Percentiles rank a stretch among this genome's conserved stretches.
Conservation (phyloP, 2,888 invertebrate genomes). For the Caenorhabditis parvicauda region DNA sequence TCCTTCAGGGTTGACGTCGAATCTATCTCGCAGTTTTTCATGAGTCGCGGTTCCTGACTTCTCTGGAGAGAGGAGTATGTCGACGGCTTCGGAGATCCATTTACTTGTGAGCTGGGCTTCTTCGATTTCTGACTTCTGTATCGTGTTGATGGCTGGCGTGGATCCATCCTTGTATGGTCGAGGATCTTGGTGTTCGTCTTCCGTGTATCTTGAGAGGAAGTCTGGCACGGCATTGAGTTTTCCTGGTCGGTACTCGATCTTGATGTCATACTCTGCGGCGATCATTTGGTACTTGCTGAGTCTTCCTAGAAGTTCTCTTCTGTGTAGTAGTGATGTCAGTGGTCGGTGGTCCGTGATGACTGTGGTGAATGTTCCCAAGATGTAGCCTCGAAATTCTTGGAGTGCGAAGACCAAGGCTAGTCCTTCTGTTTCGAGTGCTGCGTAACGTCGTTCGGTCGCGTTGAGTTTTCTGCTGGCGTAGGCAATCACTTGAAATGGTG, state of each 20-base stretch:
- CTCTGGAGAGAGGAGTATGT: no score
- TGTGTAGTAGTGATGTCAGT: conserved; percentile 7
- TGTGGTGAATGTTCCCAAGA: conserved; percentile 6
- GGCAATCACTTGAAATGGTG: conserved; percentile 8
- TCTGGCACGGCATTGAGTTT: conserved; percentile 10
- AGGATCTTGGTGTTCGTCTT: no score
- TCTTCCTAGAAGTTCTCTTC: conserved; percentile 9
- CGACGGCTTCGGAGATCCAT: no score
- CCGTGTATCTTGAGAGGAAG: conserved; percentile 4
- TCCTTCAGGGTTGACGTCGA: no score
- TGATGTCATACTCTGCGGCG: conserved; percentile 5
- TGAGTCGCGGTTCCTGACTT: no score
- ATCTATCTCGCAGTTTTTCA: no score
- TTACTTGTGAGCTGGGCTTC: no score
- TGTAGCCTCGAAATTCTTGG: conserved; percentile 16
- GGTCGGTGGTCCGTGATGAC: conserved; percentile 21
- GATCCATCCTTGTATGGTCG: no score
- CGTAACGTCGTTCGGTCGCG: conserved; percentile 6
- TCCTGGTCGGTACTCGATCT: conserved; percentile 17
- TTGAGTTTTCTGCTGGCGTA: conserved; percentile 9
- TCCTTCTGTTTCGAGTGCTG: conserved; percentile 22
- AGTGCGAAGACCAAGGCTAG: conserved; percentile 12
- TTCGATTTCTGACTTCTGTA: no score
- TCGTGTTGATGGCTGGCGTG: no score
- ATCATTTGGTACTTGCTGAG: conserved; percentile 8